Percentiles rank a stretch among this genome's conserved stretches.
phyloP scores from a whole-genome alignment of 2,888 invertebrate genomes.

The Callyntrura guangdongensis region DNA sequence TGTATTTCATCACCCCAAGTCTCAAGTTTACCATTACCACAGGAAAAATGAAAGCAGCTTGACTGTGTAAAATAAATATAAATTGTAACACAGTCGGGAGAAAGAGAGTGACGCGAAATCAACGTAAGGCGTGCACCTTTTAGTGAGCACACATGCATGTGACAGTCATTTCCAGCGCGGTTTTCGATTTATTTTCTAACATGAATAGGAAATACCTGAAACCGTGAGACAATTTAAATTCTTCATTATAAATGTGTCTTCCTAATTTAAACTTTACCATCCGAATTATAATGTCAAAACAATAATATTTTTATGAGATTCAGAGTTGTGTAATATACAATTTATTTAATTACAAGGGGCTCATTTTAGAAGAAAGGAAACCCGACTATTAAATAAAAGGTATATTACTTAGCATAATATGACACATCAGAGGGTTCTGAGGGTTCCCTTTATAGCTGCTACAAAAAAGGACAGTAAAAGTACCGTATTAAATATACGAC shows the following conservation, averaged over 20 bases:
- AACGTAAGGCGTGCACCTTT: too few relatives aligned
- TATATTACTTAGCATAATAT: neutral
- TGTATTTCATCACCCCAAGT: too few relatives aligned
- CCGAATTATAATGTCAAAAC: conserved; percentile 34
- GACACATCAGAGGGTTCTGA: conserved; percentile 3
- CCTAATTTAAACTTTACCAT: conserved; percentile 31
- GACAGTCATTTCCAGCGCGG: conserved; percentile 38
- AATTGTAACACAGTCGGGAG: too few relatives aligned
- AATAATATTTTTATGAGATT: conserved; percentile 24
- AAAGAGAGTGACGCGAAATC: too few relatives aligned
- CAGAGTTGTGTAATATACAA: neutral
- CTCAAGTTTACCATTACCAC: too few relatives aligned
- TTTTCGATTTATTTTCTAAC: conserved; percentile 18
- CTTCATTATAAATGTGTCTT: conserved; percentile 21
- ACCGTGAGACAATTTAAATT: too few relatives aligned
- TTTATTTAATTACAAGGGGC: conserved; percentile 10
- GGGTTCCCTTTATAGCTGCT: too few relatives aligned
- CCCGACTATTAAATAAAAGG: conserved; percentile 25
- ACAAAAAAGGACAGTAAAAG: too few relatives aligned
- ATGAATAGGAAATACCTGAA: neutral
- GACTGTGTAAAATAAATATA: too few relatives aligned
- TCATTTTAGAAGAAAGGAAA: neutral
- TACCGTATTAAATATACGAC: too few relatives aligned
- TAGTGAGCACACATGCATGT: too few relatives aligned
- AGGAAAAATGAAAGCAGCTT: too few relatives aligned